Percentiles rank a stretch among this genome's conserved stretches.
phyloP scores from a whole-genome alignment of 2,113 vertebrate genomes.

The Epinephelus lanceolatus region DNA sequence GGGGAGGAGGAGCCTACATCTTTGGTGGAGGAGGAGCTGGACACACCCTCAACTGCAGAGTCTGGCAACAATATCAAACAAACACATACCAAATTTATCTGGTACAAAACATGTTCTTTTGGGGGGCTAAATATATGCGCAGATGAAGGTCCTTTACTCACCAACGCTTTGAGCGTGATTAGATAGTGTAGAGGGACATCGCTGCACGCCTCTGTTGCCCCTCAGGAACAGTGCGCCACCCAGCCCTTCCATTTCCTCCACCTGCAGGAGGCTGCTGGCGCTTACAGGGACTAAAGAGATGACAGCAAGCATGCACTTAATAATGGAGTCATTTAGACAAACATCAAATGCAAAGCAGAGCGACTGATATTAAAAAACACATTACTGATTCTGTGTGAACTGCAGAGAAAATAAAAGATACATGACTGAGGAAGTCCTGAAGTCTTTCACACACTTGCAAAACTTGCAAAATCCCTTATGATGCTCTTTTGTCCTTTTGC shows the following conservation, averaged over 20 bases:
- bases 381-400: not conserved
- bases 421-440: not conserved
- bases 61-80: slow-evolving; percentile 55
- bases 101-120: not conserved
- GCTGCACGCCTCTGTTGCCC: slow-evolving; percentile 84
- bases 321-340: not conserved
- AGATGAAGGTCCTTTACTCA: slow-evolving; percentile 59
- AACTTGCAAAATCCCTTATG: slow-evolving; percentile 14
- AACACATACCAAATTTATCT: not conserved
- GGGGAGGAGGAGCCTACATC: slow-evolving; percentile 89
- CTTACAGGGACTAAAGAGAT: slow-evolving; percentile 75
- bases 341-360: slow-evolving; percentile 9
- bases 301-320: slow-evolving; percentile 1
- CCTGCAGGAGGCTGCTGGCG: slow-evolving; percentile 85
- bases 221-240: slow-evolving; percentile 81
- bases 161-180: slow-evolving; percentile 81
- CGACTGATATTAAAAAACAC: not conserved
- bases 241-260: slow-evolving; percentile 87
- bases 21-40: slow-evolving; percentile 87
- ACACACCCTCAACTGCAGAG: slow-evolving; percentile 83
- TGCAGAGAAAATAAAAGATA: slow-evolving; percentile 6
- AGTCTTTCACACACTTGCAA: slow-evolving; percentile 4
- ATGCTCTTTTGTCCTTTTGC: slow-evolving; percentile 23
- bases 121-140: not conserved
- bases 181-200: slow-evolving; percentile 81